Evolutionary conservation across 1,140 invertebrate genomes (phyloP).

Genomic region (Saxidomus purpurata): DNA sequence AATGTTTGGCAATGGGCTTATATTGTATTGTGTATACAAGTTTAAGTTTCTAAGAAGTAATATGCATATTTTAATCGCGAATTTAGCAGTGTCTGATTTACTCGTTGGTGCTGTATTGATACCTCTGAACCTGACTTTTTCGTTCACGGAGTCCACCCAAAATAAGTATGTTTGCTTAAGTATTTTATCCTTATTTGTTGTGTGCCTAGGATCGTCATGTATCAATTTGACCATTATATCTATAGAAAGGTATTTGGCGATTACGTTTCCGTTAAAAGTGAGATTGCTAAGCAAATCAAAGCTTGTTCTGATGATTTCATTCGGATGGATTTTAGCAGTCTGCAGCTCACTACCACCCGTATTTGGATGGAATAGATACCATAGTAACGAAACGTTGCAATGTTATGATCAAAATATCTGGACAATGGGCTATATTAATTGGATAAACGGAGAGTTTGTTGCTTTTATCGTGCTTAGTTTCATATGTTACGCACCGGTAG

Average conservation of each 20-base stretch:
- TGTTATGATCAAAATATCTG: conserved; percentile 5
- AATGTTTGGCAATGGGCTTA: conserved; percentile 2
- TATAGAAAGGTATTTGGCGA: not conserved
- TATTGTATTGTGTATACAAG: not conserved
- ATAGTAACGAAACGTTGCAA: not conserved
- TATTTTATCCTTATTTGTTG: not conserved
- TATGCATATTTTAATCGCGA: conserved; percentile 27
- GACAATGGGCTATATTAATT: not conserved
- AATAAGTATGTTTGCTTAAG: not conserved
- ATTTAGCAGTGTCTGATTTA: conserved; percentile 5
- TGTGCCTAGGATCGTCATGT: not conserved
- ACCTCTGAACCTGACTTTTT: not conserved
- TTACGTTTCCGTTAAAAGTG: not conserved
- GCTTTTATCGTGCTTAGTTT: not conserved
- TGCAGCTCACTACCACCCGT: not conserved
- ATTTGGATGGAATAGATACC: not conserved
- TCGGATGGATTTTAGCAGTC: not conserved
- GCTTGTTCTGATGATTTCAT: not conserved
- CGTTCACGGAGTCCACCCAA: not conserved
- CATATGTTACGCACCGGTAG: not conserved
- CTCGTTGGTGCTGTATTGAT: not conserved
- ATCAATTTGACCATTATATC: not conserved
- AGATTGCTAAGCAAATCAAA: not conserved
- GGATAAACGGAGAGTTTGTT: not conserved
- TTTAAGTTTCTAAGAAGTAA: not conserved